Percentiles rank a stretch among this genome's conserved stretches.
Conservation (phyloP, 2,113 vertebrate species). For the Anser cygnoides region DNA sequence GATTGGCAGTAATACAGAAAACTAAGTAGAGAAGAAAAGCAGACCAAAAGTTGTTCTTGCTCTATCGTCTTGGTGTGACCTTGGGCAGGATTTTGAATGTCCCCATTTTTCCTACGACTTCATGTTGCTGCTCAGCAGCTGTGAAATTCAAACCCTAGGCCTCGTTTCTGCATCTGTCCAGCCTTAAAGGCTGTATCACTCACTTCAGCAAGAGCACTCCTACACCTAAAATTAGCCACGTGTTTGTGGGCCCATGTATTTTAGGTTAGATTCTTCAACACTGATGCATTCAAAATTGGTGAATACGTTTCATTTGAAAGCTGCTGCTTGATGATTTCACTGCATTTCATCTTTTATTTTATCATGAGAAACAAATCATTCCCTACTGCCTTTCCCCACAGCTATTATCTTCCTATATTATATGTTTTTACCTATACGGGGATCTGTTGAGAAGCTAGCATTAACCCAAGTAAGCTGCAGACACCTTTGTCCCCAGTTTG, state of each 20-base stretch:
- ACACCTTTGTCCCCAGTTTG: not conserved
- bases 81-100: not conserved
- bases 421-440: not conserved
- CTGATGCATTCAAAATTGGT: not conserved
- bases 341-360: not conserved
- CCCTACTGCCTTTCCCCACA: not conserved
- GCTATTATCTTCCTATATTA: not conserved
- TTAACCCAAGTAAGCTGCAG: not conserved
- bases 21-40: not conserved
- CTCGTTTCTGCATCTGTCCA: not conserved
- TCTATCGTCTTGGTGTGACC: not conserved
- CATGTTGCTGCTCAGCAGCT: not conserved
- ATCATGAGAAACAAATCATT: not conserved
- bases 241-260: rapidly evolving
- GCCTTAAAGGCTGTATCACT: not conserved
- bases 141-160: not conserved
- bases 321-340: not conserved
- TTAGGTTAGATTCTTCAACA: not conserved
- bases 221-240: not conserved
- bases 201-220: not conserved
- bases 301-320: not conserved
- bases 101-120: not conserved
- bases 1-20: not conserved
- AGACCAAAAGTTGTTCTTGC: not conserved
- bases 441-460: not conserved